These are phyloP conservation scores for Drosophila teissieri DNA, from an alignment of 1,140 invertebrate genomes.

Conservation along the genomic window DNA sequence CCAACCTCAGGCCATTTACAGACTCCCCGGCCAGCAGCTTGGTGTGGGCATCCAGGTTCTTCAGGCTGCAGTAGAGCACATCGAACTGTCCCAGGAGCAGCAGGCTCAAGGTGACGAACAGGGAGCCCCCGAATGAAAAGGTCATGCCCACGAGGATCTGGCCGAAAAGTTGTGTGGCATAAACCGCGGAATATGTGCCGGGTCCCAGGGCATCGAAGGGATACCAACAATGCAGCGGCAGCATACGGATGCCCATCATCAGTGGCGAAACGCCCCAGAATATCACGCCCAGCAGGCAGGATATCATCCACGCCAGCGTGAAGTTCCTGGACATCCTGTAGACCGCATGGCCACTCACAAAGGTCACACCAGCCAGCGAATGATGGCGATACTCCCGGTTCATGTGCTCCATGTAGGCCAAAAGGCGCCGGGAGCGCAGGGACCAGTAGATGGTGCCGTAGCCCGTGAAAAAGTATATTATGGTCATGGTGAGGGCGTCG, in stretches of 20 bases:
- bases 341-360: constrained; percentile 53
- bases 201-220: constrained; percentile 70
- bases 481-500: constrained; percentile 72
- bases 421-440: constrained; percentile 32
- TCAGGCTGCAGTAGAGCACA: constrained; percentile 78
- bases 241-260: constrained; percentile 43
- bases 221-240: constrained; percentile 77
- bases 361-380: constrained; percentile 72
- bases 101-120: constrained; percentile 66
- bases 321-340: constrained; percentile 42
- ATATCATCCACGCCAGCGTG: constrained; percentile 44
- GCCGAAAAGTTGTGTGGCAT: constrained; percentile 63
- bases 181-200: constrained; percentile 51
- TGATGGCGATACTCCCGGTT: constrained; percentile 72
- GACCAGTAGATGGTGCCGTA: constrained; percentile 71
- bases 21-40: constrained; percentile 45
- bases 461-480: constrained; percentile 72
- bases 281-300: constrained; percentile 55
- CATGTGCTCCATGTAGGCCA: constrained; percentile 49
- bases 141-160: constrained; percentile 63
- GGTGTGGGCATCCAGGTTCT: constrained; percentile 72
- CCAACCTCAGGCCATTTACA: constrained; percentile 47
- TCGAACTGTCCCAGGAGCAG: constrained; percentile 73
- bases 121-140: constrained; percentile 53
- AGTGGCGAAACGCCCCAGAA: constrained; percentile 67